These are phyloP conservation scores for Catharus minimus DNA, from an alignment of 2,113 vertebrate species.

Conservation along the genomic window DNA sequence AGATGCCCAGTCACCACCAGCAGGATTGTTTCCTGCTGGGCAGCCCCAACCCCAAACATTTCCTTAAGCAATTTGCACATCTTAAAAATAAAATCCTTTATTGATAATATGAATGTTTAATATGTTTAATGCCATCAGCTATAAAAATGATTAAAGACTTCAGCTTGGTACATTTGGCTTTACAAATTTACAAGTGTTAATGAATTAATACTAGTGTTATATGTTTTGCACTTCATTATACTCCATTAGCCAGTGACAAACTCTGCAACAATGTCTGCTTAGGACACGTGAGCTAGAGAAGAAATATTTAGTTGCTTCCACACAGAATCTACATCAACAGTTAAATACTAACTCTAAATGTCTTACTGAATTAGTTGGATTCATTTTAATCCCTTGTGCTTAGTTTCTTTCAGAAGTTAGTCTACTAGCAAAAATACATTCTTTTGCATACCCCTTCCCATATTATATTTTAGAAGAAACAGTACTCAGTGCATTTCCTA, in stretches of 20 bases:
- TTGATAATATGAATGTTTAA: slow-evolving; percentile 68
- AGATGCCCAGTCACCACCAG: fast-evolving
- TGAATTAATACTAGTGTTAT: slow-evolving; percentile 58
- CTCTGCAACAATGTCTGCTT: slow-evolving; percentile 49
- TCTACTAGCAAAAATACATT: slow-evolving; percentile 81
- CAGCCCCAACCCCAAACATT: background rate
- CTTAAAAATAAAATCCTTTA: slow-evolving; percentile 73
- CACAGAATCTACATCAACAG: slow-evolving; percentile 69
- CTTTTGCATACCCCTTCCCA: slow-evolving; percentile 63
- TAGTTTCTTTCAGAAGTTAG: slow-evolving; percentile 73
- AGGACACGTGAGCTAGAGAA: slow-evolving; percentile 47
- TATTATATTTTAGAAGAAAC: slow-evolving; percentile 68
- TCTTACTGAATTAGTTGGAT: slow-evolving; percentile 68
- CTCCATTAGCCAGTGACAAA: slow-evolving; percentile 65
- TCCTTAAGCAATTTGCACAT: slow-evolving; percentile 26
- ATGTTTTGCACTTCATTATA: slow-evolving; percentile 62
- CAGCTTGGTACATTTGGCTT: slow-evolving; percentile 70
- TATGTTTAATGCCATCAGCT: slow-evolving; percentile 76
- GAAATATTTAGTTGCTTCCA: slow-evolving; percentile 65
- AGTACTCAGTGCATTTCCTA: slow-evolving; percentile 81
- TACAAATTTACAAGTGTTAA: slow-evolving; percentile 78
- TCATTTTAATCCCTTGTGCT: slow-evolving; percentile 73
- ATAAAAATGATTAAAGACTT: slow-evolving; percentile 76
- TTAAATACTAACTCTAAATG: slow-evolving; percentile 70
- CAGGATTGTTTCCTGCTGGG: background rate